phyloP scores from a whole-genome alignment of 2,888 invertebrate species.

The Auanema sp. region DNA sequence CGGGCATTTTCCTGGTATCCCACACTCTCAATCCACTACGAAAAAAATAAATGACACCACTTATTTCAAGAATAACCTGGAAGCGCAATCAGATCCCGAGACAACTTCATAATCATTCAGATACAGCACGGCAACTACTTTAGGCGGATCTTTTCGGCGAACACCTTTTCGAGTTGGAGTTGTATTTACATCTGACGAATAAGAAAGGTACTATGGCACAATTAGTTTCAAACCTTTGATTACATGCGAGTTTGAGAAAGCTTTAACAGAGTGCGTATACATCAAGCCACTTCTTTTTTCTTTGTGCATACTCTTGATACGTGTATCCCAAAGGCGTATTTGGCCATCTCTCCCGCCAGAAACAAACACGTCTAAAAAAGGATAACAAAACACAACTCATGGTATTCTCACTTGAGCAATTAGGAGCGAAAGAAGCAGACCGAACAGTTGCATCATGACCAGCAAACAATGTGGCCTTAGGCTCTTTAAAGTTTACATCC shows the following conservation, averaged over 20 bases:
- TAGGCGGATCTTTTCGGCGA: not conserved
- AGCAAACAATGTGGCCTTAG: slow-evolving; percentile 12
- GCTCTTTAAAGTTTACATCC: not conserved
- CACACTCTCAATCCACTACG: not conserved
- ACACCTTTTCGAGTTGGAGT: not conserved
- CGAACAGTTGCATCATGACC: slow-evolving; percentile 32
- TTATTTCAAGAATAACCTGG: not conserved
- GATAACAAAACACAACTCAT: not conserved
- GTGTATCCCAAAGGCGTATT: slow-evolving; percentile 29
- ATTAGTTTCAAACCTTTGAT: slow-evolving; percentile 3
- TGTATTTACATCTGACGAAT: not conserved
- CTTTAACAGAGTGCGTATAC: not conserved
- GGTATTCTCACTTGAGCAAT: slow-evolving; percentile 21
- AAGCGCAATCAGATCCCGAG: not conserved
- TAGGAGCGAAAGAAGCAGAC: slow-evolving; percentile 24
- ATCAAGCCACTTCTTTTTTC: not conserved
- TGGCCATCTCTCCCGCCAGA: slow-evolving; percentile 27
- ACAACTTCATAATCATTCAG: not conserved
- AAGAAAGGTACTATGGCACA: too few relatives aligned
- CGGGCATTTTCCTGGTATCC: slow-evolving; percentile 3
- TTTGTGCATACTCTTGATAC: slow-evolving; percentile 9
- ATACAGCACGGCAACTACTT: not conserved
- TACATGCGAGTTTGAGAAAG: not conserved
- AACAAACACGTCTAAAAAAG: slow-evolving; percentile 26
- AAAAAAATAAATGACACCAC: slow-evolving; percentile 1